A percentile compares a stretch with the other conserved stretches of the same genome.
Conservation (phyloP, 2,113 vertebrate species). For the Cyanoramphus novaezelandiae region DNA sequence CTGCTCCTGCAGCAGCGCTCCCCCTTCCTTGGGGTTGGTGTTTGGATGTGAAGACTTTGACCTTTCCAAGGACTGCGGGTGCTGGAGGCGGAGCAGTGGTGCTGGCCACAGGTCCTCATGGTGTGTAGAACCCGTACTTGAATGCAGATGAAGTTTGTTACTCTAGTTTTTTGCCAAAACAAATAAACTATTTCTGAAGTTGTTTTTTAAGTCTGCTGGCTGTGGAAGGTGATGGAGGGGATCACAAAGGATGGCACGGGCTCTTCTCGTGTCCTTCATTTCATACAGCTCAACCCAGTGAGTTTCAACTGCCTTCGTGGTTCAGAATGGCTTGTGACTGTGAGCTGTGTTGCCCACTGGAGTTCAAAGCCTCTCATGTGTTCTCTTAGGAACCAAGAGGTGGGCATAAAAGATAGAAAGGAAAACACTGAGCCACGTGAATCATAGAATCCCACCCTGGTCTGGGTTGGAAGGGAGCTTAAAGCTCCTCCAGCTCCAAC, state of each 20-base stretch:
- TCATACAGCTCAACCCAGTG: not conserved
- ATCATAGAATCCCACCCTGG: not conserved
- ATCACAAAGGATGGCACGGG: not conserved
- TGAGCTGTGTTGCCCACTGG: not conserved
- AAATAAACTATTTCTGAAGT: conserved; percentile 72
- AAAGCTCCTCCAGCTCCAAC: fast-evolving
- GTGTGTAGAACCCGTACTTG: conserved; percentile 59
- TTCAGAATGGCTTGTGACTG: not conserved
- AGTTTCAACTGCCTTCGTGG: not conserved
- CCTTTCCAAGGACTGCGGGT: not conserved
- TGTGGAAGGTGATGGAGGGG: not conserved
- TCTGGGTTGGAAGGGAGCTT: not conserved
- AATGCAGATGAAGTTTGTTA: conserved; percentile 60
- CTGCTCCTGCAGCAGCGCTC: not conserved
- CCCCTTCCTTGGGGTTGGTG: not conserved
- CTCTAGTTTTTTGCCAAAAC: conserved; percentile 70
- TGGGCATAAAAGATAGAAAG: not conserved
- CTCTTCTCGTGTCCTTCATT: not conserved
- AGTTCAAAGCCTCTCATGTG: not conserved
- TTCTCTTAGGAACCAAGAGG: not conserved
- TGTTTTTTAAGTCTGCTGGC: not conserved
- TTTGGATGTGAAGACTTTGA: not conserved
- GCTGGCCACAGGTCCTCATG: conserved; percentile 37
- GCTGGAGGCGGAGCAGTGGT: conserved; percentile 17
- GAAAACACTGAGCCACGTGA: not conserved